Conservation (phyloP, 2,888 invertebrate species). For the Chaetogeoica ovagalla region DNA sequence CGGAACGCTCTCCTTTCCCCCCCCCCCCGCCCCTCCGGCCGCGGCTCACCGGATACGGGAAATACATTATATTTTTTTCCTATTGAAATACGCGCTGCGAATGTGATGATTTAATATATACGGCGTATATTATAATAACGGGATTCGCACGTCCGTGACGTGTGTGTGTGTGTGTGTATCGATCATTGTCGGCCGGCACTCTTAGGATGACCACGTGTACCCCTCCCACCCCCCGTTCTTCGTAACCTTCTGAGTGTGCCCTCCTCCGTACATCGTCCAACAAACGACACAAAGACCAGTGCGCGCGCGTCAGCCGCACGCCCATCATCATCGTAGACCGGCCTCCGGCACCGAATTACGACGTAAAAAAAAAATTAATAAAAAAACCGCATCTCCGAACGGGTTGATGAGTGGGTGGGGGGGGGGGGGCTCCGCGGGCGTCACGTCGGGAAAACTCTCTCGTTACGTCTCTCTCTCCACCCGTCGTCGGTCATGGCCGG, state of each 20-base stretch:
- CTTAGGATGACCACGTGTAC: conserved; percentile 37
- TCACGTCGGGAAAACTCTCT: background rate
- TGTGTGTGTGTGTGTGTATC: conserved; percentile 13
- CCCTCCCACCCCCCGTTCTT: conserved; percentile 19
- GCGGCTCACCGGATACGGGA: too few species aligned
- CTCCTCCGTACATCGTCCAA: too few species aligned
- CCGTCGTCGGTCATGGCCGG: background rate
- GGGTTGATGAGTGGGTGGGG: too few species aligned
- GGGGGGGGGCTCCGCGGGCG: background rate
- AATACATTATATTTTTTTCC: background rate
- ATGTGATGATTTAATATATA: background rate
- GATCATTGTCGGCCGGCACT: conserved; percentile 47
- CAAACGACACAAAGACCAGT: background rate
- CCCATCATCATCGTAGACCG: too few species aligned
- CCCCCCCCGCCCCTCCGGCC: too few species aligned
- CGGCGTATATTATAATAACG: conserved; percentile 8
- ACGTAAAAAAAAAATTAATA: conserved; percentile 21
- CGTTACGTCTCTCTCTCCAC: background rate
- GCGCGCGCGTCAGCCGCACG: background rate
- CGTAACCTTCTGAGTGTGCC: background rate
- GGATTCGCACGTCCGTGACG: conserved; percentile 5
- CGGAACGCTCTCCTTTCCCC: too few species aligned
- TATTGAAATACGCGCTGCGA: background rate
- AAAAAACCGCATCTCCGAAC: conserved; percentile 1
- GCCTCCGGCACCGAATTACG: conserved; percentile 20